phyloP scores from a whole-genome alignment of 1,140 invertebrate species.

The Mamestra configurata region DNA sequence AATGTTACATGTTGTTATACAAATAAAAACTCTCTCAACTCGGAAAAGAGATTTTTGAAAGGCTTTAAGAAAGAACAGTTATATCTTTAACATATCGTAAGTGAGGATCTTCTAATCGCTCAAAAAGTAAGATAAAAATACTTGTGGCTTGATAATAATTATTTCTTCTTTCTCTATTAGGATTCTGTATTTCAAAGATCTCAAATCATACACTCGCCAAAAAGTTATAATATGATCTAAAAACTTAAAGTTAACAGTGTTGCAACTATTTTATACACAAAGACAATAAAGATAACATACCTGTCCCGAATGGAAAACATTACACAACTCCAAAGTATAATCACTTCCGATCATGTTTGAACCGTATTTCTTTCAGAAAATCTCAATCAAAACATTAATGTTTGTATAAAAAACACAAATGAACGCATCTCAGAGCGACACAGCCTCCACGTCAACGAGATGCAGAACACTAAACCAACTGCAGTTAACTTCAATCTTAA shows the following conservation, averaged over 20 bases:
- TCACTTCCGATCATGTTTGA: constrained; percentile 92
- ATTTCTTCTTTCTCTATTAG: too few species aligned
- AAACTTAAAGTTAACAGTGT: background rate
- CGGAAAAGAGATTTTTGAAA: too few species aligned
- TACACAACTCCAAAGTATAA: constrained; percentile 95
- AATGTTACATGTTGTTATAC: too few species aligned
- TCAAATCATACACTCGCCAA: too few species aligned
- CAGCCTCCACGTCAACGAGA: constrained; percentile 58
- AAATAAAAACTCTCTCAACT: too few species aligned
- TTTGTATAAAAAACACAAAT: constrained; percentile 55
- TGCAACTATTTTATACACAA: background rate
- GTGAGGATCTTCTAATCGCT: too few species aligned
- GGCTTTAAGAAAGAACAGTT: too few species aligned
- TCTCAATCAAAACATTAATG: constrained; percentile 49
- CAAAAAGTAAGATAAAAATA: too few species aligned
- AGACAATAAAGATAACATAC: constrained; percentile 85
- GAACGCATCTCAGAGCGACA: constrained; percentile 65
- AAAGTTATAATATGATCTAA: background rate
- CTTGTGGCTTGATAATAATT: too few species aligned
- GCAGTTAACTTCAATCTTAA: constrained; percentile 72
- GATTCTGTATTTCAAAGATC: too few species aligned
- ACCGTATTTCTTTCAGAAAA: constrained; percentile 38
- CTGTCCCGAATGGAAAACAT: constrained; percentile 96
- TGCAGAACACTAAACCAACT: constrained; percentile 67
- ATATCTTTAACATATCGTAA: too few species aligned